Evolutionary conservation across 2,797 vertebrate species (phyloP).

Genomic region (Propithecus perrieri): DNA sequence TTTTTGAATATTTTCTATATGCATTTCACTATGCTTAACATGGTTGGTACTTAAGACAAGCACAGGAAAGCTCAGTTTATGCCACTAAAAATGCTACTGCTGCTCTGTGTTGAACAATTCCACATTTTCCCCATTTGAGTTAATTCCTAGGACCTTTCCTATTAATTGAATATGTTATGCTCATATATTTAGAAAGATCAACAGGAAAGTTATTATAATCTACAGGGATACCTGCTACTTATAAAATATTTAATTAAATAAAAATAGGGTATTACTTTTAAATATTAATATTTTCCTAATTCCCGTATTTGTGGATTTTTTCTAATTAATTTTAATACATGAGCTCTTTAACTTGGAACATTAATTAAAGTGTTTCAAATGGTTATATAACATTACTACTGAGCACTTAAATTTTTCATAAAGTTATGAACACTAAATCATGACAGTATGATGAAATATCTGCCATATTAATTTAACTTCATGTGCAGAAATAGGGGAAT

Average conservation of each 20-base stretch:
- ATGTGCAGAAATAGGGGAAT: neutral
- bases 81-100: neutral
- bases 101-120: neutral
- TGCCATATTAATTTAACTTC: neutral
- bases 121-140: neutral
- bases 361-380: neutral
- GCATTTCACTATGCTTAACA: neutral
- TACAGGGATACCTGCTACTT: neutral
- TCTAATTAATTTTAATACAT: neutral
- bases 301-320: neutral
- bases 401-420: neutral
- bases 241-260: neutral
- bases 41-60: neutral
- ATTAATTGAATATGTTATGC: neutral
- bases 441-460: neutral
- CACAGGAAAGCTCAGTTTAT: neutral
- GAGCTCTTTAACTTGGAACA: neutral
- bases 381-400: neutral
- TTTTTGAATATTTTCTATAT: neutral
- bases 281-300: neutral
- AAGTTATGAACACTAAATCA: neutral
- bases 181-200: conserved; percentile 6
- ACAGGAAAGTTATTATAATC: neutral
- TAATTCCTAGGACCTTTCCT: neutral
- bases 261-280: neutral